Evolutionary conservation across 2,797 vertebrate genomes (phyloP).

Genomic region (Brachymystax lenok): DNA sequence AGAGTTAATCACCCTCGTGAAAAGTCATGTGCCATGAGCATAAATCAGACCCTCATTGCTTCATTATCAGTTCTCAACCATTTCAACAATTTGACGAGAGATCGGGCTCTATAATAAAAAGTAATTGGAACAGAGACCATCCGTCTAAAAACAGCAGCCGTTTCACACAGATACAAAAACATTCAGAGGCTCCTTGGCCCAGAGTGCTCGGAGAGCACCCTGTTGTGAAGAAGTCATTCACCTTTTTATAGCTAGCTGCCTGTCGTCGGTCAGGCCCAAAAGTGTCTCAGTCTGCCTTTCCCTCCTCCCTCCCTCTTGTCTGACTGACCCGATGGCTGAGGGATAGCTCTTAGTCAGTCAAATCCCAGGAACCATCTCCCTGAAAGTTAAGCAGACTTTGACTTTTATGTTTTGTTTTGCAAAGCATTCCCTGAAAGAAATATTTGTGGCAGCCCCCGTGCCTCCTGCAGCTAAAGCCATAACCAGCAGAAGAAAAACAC

Average conservation of each 20-base stretch:
- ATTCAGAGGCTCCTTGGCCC: conserved; percentile 24
- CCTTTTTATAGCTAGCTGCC: conserved; percentile 36
- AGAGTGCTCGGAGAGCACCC: conserved; percentile 10
- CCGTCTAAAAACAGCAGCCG: conserved; percentile 45
- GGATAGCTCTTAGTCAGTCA: conserved; percentile 58
- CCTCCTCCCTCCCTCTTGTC: conserved; percentile 9
- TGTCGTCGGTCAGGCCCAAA: conserved; percentile 38
- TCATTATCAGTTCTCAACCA: background rate
- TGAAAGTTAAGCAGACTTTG: conserved; percentile 60
- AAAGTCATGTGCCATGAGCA: background rate
- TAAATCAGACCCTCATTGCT: background rate
- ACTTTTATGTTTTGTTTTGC: conserved; percentile 71
- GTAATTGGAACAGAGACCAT: conserved; percentile 48
- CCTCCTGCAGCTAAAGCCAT: conserved; percentile 73
- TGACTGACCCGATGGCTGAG: conserved; percentile 38
- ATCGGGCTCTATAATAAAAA: conserved; percentile 40
- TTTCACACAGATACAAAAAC: conserved; percentile 34
- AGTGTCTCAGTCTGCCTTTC: background rate
- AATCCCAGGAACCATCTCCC: conserved; percentile 60
- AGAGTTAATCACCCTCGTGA: background rate
- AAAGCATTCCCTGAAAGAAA: conserved; percentile 70
- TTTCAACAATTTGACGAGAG: conserved; percentile 11
- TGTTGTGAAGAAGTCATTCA: conserved; percentile 28
- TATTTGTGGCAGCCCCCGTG: conserved; percentile 69
- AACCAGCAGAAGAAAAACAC: conserved; percentile 72